Percentiles rank a stretch among this genome's conserved stretches.
phyloP scores from a whole-genome alignment of 2,113 vertebrate genomes.

The Notarius lentiginosus region DNA sequence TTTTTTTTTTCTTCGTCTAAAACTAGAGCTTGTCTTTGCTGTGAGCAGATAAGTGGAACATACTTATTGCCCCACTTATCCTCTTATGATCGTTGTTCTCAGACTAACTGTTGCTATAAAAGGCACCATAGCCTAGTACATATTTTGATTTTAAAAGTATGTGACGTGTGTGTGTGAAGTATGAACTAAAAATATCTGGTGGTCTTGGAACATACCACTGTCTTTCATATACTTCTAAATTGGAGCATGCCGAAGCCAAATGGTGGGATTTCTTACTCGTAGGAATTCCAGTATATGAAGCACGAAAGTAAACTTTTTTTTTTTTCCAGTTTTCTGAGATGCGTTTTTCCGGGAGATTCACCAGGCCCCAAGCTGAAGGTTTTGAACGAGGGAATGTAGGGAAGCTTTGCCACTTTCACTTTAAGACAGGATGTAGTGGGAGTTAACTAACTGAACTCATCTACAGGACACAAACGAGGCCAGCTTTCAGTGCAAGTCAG shows the following conservation, averaged over 20 bases:
- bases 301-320: background rate
- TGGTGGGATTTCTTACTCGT: background rate
- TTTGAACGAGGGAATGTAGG: background rate
- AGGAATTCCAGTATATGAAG: background rate
- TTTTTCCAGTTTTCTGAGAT: background rate
- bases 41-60: background rate
- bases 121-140: background rate
- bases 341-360: background rate
- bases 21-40: background rate
- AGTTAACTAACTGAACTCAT: conserved; percentile 26
- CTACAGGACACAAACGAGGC: conserved; percentile 3
- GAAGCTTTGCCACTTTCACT: background rate
- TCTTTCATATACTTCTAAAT: background rate
- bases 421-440: background rate
- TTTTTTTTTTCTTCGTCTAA: background rate
- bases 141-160: background rate
- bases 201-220: conserved; percentile 1
- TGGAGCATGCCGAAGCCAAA: background rate
- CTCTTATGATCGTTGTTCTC: background rate
- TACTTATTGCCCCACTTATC: background rate
- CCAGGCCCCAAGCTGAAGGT: background rate
- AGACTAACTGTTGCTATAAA: background rate
- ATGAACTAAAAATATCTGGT: conserved; percentile 3
- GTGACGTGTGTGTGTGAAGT: background rate
- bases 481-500: conserved; percentile 13